Evolutionary conservation across 2,113 vertebrate species (phyloP), one percentile per base, ranked within the genome.

Genomic region (Octodon degus): DNA sequence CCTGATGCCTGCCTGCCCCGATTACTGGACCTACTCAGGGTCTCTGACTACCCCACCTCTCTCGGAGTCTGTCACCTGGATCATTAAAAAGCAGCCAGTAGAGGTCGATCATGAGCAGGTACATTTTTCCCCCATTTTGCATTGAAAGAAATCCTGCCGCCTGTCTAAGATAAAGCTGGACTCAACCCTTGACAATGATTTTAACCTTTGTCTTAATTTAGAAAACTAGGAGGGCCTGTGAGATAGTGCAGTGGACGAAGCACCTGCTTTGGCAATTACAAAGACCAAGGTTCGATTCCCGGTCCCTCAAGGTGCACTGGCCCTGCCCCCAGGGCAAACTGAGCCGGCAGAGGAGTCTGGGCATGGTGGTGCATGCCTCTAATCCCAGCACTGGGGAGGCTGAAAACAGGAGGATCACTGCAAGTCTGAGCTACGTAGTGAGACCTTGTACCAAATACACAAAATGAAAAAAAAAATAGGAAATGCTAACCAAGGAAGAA

Each of bases 81-180:
- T 99, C 82, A 98, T 99, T 90, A 99, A 99, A 99, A 99, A 99
- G 98, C 98, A 99, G 96, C 99, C 99, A 1, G 98, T 99, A 34
- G 99, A 99, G 97, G 99, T 99, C 85, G 99, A 99, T 97, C 99
- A 99, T 34, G 98, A 99, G 95, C 99, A 99, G 99, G 99, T 99
- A 98, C 76, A 58, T 76, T 89, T 32, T 90, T 47, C 74, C 47
- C 32, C 58, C 16, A 34, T 68, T 68, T 96, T 83, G 62, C 62
- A 3, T 8, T 1, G 20, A 25, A 67, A 11, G 43, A 90, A 77
- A 62, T 62, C 81, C 3, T 82, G 74, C 53, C 83, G 14, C n/a
- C 30, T 37, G 8, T 63, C 55, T 84, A 34, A 95, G 55, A 93
- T 19, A 81, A 67, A 43, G 53, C 47, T 43, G 53, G 72, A 50